phyloP scores from a whole-genome alignment of 1,140 invertebrate genomes.

The Zaprionus ghesquierei region DNA sequence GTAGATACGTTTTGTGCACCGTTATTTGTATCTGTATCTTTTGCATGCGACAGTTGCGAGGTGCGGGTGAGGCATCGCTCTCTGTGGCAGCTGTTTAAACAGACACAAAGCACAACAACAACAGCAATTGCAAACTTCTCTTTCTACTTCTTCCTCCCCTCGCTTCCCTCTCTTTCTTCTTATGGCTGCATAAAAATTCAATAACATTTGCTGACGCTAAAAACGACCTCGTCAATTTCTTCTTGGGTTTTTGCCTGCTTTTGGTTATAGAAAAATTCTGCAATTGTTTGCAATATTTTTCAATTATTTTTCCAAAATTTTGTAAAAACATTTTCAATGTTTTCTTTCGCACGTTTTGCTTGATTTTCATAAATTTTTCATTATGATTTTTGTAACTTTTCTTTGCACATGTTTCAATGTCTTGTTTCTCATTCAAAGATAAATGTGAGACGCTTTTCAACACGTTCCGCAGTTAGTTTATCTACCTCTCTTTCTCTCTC shows the following conservation, averaged over 20 bases:
- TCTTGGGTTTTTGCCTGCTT: not conserved
- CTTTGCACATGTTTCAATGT: not conserved
- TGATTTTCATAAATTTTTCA: not conserved
- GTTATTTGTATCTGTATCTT: constrained; percentile 59
- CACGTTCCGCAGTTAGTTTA: constrained; percentile 14
- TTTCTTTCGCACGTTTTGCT: not conserved
- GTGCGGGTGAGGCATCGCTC: constrained; percentile 38
- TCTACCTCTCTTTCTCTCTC: not conserved
- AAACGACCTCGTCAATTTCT: not conserved
- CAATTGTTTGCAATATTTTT: constrained; percentile 9
- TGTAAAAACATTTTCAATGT: constrained; percentile 13
- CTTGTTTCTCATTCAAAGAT: not conserved
- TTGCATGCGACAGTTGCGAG: constrained; percentile 35
- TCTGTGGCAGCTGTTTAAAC: constrained; percentile 76
- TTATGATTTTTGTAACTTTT: not conserved
- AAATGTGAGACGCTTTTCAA: not conserved
- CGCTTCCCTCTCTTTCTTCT: not conserved
- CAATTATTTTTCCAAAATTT: constrained; percentile 60
- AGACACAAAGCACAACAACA: constrained; percentile 36
- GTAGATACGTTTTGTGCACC: constrained; percentile 21
- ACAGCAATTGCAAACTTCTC: constrained; percentile 37
- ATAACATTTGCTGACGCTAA: constrained; percentile 63
- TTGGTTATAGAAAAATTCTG: not conserved
- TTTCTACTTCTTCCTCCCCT: not conserved
- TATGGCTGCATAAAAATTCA: constrained; percentile 61